Evolutionary conservation across 37 sponge, comb jelly and placozoan species (phyloP).

Genomic region (Tethya wilhelma): DNA sequence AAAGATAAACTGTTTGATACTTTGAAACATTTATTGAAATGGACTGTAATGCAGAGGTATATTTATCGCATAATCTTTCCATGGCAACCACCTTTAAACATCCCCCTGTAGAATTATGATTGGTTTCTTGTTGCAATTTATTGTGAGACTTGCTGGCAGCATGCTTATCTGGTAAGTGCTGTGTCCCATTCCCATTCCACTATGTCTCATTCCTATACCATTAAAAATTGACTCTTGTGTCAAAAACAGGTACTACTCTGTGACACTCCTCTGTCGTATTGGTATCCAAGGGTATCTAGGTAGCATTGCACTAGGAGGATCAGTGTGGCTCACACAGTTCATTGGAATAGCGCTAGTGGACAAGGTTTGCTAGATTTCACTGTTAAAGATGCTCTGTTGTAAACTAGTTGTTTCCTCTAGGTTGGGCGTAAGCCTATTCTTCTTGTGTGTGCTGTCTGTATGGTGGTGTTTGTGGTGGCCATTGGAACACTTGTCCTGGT

Average conservation of each 20-base stretch:
- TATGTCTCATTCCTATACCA: too few relatives aligned
- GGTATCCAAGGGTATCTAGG: slow-evolving; percentile 50
- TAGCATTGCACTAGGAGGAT: slow-evolving; percentile 62
- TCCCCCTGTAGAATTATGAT: too few relatives aligned
- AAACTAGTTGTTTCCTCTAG: slow-evolving; percentile 16
- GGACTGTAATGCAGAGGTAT: neutral
- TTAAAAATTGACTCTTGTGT: too few relatives aligned
- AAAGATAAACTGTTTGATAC: too few relatives aligned
- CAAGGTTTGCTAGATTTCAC: too few relatives aligned
- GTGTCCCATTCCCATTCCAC: too few relatives aligned
- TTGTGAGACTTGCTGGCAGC: too few relatives aligned
- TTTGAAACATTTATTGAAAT: too few relatives aligned
- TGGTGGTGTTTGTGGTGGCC: slow-evolving; percentile 33
- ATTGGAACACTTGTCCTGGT: slow-evolving; percentile 43
- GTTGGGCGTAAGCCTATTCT: slow-evolving; percentile 74
- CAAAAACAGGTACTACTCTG: slow-evolving; percentile 84
- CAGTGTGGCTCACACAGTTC: slow-evolving; percentile 71
- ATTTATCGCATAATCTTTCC: neutral
- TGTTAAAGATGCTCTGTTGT: neutral
- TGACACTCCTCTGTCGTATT: slow-evolving; percentile 50
- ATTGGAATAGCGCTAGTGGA: slow-evolving; percentile 61
- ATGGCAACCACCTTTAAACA: too few relatives aligned
- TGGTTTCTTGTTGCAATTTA: too few relatives aligned
- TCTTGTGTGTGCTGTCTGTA: slow-evolving; percentile 60
- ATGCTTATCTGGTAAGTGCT: too few relatives aligned